These are phyloP conservation scores for Acleris sparsana DNA, from an alignment of 2,888 invertebrate genomes.

Conservation along the genomic window DNA sequence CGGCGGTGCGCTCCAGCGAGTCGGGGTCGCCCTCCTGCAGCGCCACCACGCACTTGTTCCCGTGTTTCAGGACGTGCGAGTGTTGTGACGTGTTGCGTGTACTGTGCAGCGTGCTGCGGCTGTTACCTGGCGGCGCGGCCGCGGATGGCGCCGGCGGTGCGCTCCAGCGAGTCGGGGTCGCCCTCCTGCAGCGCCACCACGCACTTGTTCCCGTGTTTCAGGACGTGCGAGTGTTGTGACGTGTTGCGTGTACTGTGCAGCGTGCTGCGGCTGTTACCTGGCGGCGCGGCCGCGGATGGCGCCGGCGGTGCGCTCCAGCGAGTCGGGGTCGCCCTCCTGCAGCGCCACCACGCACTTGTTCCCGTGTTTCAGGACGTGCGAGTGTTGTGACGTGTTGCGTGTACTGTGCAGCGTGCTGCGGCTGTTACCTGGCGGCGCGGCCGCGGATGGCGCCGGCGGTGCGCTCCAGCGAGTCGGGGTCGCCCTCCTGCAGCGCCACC, in stretches of 20 bases:
- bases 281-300: slow-evolving; percentile 97
- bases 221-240: not conserved
- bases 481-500: slow-evolving; percentile 94
- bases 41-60: slow-evolving; percentile 77
- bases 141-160: slow-evolving; percentile 97
- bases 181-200: slow-evolving; percentile 93
- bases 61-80: not conserved
- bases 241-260: not conserved
- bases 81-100: not conserved
- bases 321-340: slow-evolving; percentile 96
- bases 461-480: slow-evolving; percentile 95
- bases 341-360: slow-evolving; percentile 84
- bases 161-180: slow-evolving; percentile 95
- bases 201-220: not conserved
- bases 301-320: slow-evolving; percentile 95
- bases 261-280: slow-evolving; percentile 51
- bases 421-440: slow-evolving; percentile 86
- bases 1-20: slow-evolving; percentile 95
- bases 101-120: not conserved
- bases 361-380: not conserved
- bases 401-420: not conserved
- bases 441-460: slow-evolving; percentile 98
- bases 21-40: slow-evolving; percentile 97
- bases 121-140: slow-evolving; percentile 90
- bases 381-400: not conserved